Evolutionary conservation across 2,888 invertebrate species (phyloP).

Genomic region (Pyralis farinalis): DNA sequence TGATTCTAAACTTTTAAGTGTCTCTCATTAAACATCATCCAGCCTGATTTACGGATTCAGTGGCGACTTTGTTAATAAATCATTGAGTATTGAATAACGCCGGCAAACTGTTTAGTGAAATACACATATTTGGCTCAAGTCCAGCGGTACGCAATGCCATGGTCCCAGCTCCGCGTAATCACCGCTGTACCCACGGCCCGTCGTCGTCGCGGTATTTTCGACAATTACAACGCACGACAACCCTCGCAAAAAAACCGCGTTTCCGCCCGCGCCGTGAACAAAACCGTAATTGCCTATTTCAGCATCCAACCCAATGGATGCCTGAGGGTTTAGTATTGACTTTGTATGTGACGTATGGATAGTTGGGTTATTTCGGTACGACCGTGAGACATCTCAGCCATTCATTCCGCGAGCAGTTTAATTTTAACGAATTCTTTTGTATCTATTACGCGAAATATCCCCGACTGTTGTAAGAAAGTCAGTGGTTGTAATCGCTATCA

Average conservation of each 20-base stretch:
- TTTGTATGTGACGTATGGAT: slow-evolving; percentile 49
- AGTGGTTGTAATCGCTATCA: too few relatives aligned
- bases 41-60: too few relatives aligned
- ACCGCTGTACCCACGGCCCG: background rate
- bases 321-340: slow-evolving; percentile 47
- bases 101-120: slow-evolving; percentile 22
- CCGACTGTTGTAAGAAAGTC: too few relatives aligned
- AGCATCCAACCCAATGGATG: too few relatives aligned
- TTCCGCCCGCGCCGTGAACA: background rate
- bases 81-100: slow-evolving; percentile 22
- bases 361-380: slow-evolving; percentile 59
- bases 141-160: slow-evolving; percentile 17
- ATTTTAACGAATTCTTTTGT: slow-evolving; percentile 33
- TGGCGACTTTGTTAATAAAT: background rate
- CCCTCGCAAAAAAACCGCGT: background rate
- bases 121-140: slow-evolving; percentile 29
- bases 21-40: too few relatives aligned
- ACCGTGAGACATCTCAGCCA: slow-evolving; percentile 56
- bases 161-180: background rate
- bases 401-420: slow-evolving; percentile 47
- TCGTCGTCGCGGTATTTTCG: background rate
- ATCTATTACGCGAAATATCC: too few relatives aligned
- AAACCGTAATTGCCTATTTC: too few relatives aligned
- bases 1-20: too few relatives aligned
- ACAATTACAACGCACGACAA: background rate